Conservation (phyloP, 2,888 invertebrate species). For the Meloe dianella region DNA sequence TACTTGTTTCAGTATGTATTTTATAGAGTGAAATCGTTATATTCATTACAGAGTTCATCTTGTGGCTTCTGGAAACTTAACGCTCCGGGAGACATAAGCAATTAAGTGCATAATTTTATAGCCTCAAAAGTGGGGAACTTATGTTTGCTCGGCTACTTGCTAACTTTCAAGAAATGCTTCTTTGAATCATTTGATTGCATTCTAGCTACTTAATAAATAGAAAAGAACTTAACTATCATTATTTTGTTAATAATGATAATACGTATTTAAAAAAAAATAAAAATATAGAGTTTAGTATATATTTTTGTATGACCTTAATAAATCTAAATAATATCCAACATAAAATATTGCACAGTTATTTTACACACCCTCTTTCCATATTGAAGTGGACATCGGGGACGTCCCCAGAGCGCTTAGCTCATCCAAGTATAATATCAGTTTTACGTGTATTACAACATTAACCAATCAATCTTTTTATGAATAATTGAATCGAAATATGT, state of each 20-base stretch:
- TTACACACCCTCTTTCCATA: constrained; percentile 45
- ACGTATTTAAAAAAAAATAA: too few species aligned
- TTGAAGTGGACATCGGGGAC: constrained; percentile 53
- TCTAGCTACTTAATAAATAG: background rate
- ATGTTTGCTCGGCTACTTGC: constrained; percentile 47
- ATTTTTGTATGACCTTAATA: constrained; percentile 51
- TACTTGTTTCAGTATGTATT: constrained; percentile 30
- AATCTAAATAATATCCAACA: constrained; percentile 57
- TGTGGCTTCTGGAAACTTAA: constrained; percentile 54
- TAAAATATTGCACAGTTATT: constrained; percentile 48
- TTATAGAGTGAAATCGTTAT: constrained; percentile 45
- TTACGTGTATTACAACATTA: constrained; percentile 43
- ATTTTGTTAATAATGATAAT: too few species aligned
- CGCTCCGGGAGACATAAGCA: constrained; percentile 58
- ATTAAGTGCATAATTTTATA: constrained; percentile 61
- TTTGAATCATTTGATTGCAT: constrained; percentile 21
- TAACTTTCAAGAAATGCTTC: constrained; percentile 26
- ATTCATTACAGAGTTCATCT: constrained; percentile 54
- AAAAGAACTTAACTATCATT: background rate
- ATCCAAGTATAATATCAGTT: constrained; percentile 44
- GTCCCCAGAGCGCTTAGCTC: constrained; percentile 43
- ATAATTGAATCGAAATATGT: constrained; percentile 31
- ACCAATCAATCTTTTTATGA: constrained; percentile 46
- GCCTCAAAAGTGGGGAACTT: constrained; percentile 54
- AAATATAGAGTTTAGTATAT: background rate